phyloP scores from a whole-genome alignment of 1,140 invertebrate species.

The Anoplolepis gracilipes region DNA sequence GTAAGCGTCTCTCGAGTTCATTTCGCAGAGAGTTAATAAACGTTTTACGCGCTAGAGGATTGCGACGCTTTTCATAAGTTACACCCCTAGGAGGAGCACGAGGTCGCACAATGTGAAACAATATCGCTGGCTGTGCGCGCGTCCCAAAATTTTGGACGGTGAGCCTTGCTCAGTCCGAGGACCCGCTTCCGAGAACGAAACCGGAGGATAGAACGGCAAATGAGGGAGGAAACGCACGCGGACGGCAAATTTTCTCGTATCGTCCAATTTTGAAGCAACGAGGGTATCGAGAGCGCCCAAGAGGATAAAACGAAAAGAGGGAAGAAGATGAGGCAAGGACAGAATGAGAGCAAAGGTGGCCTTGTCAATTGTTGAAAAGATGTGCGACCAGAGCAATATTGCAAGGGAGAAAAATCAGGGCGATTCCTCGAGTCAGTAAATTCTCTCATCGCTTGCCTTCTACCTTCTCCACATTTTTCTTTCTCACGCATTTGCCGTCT shows the following conservation, averaged over 20 bases:
- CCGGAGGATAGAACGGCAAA: background rate
- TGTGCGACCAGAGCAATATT: constrained; percentile 73
- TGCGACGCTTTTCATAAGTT: constrained; percentile 65
- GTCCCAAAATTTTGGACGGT: constrained; percentile 54
- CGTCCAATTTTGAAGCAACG: constrained; percentile 77
- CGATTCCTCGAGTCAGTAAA: constrained; percentile 77
- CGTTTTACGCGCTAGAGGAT: constrained; percentile 67
- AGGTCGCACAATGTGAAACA: constrained; percentile 59
- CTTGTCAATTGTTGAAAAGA: constrained; percentile 76
- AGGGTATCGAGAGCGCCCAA: constrained; percentile 53
- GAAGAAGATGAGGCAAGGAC: background rate
- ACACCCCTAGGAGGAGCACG: constrained; percentile 19
- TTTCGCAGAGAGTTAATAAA: constrained; percentile 72
- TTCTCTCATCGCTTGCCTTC: constrained; percentile 56
- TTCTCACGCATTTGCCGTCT: background rate
- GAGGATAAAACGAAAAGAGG: background rate
- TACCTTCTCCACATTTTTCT: background rate
- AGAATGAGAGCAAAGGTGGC: constrained; percentile 47
- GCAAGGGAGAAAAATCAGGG: constrained; percentile 78
- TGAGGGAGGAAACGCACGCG: constrained; percentile 11
- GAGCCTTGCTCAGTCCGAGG: background rate
- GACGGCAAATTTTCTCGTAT: constrained; percentile 63
- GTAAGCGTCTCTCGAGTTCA: constrained; percentile 67
- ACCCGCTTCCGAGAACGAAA: background rate
- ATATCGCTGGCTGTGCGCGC: constrained; percentile 44